phyloP scores from a whole-genome alignment of 2,888 invertebrate species.

The Cryptocephalus primarius region DNA sequence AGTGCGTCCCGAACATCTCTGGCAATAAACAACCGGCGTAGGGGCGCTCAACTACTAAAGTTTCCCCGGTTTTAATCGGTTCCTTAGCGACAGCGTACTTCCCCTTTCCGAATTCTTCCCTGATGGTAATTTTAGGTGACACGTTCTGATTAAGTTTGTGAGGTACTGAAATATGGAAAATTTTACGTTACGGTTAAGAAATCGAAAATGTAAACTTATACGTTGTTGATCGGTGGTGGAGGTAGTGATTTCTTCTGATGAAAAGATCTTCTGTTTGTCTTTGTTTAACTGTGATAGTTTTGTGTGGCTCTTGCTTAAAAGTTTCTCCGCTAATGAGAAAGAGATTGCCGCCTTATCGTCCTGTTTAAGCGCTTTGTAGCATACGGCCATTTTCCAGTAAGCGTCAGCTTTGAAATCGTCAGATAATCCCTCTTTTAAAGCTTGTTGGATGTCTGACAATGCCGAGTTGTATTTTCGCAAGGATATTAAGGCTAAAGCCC shows the following conservation, averaged over 20 bases:
- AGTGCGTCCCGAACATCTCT: constrained; percentile 66
- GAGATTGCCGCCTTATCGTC: constrained; percentile 53
- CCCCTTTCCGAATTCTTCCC: constrained; percentile 51
- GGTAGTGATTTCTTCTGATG: neutral
- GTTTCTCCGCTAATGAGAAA: constrained; percentile 49
- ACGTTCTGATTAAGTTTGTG: constrained; percentile 39
- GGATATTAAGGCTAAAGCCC: constrained; percentile 53
- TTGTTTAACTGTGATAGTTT: constrained; percentile 9
- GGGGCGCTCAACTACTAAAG: constrained; percentile 59
- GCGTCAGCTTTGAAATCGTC: constrained; percentile 52
- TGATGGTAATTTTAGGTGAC: constrained; percentile 48
- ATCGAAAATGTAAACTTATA: neutral
- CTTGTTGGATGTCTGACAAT: constrained; percentile 55
- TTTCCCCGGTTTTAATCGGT: constrained; percentile 56
- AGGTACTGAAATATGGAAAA: constrained; percentile 1
- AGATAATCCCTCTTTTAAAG: constrained; percentile 51
- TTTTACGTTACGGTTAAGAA: neutral
- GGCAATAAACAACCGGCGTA: constrained; percentile 63
- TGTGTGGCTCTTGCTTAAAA: constrained; percentile 35
- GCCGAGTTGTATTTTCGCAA: constrained; percentile 48
- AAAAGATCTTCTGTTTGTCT: constrained; percentile 4
- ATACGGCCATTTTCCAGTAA: constrained; percentile 59
- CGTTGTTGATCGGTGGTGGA: neutral
- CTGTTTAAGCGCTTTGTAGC: constrained; percentile 53
- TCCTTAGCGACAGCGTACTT: constrained; percentile 57